These are phyloP conservation scores for Plodia interpunctella DNA, from an alignment of 1,140 invertebrate genomes.

Conservation along the genomic window DNA sequence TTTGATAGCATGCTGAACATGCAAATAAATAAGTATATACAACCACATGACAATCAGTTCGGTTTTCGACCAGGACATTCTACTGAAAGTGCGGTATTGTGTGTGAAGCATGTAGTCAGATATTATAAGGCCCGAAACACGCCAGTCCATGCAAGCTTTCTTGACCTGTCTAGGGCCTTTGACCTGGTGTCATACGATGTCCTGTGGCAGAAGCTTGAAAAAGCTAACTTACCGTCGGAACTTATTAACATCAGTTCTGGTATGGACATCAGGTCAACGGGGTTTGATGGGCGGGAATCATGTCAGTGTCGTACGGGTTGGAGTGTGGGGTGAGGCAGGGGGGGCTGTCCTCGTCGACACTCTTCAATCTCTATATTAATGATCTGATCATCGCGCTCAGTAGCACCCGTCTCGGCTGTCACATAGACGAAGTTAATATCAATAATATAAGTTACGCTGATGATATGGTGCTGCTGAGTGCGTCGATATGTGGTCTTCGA, in stretches of 20 bases:
- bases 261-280: slow-evolving; percentile 12
- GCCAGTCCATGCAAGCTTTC: not conserved
- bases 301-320: too few species aligned
- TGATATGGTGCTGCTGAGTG: too few species aligned
- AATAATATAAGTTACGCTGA: too few species aligned
- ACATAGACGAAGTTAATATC: too few species aligned
- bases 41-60: slow-evolving; percentile 15
- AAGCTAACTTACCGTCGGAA: not conserved
- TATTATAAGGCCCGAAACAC: slow-evolving; percentile 16
- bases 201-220: slow-evolving; percentile 7
- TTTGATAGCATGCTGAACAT: slow-evolving; percentile 10
- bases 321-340: too few species aligned
- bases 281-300: slow-evolving; percentile 17
- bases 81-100: slow-evolving; percentile 14
- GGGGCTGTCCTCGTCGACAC: too few species aligned
- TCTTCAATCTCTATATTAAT: too few species aligned
- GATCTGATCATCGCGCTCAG: too few species aligned
- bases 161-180: slow-evolving; percentile 7
- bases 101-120: slow-evolving; percentile 19
- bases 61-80: slow-evolving; percentile 17
- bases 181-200: slow-evolving; percentile 9
- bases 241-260: not conserved
- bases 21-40: slow-evolving; percentile 7
- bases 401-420: too few species aligned
- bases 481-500: slow-evolving; percentile 5